Evolutionary conservation across 2,797 vertebrate species (phyloP).

Genomic region (Lepilemur septentrionalis): DNA sequence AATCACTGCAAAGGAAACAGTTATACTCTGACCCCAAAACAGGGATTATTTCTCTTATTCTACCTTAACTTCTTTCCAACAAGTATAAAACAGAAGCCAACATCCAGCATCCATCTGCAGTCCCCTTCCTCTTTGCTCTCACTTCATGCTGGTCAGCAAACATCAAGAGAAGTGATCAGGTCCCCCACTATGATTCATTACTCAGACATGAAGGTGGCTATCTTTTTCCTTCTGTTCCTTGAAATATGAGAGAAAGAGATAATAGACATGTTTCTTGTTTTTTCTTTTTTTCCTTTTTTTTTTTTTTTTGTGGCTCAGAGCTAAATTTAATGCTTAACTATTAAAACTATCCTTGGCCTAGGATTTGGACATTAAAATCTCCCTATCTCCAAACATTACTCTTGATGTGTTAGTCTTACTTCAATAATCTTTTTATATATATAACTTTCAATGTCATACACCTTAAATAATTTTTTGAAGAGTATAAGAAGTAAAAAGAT

Average conservation of each 20-base stretch:
- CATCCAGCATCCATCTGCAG: background rate
- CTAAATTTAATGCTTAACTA: background rate
- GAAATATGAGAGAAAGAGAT: slow-evolving; percentile 4
- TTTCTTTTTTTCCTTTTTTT: background rate
- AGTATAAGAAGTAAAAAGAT: background rate
- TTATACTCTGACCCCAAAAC: background rate
- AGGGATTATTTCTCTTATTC: background rate
- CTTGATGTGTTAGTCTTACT: background rate
- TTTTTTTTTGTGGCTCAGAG: background rate
- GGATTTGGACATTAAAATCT: background rate
- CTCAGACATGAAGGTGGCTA: background rate
- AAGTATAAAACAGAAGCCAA: slow-evolving; percentile 2
- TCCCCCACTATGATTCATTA: background rate
- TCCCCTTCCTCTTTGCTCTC: background rate
- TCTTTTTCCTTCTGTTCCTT: background rate
- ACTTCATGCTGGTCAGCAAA: background rate
- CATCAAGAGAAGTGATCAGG: background rate
- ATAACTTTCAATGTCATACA: background rate
- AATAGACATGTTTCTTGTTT: background rate
- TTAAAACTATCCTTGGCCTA: slow-evolving; percentile 5
- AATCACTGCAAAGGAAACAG: background rate
- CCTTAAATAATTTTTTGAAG: slow-evolving; percentile 22
- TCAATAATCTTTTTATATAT: slow-evolving; percentile 11
- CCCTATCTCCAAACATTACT: background rate
- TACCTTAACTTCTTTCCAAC: background rate